Percentiles rank a stretch among this genome's conserved stretches.
These are phyloP conservation scores for Nomada ruficornis DNA, from an alignment of 2,888 invertebrate species.

Conservation along the genomic window DNA sequence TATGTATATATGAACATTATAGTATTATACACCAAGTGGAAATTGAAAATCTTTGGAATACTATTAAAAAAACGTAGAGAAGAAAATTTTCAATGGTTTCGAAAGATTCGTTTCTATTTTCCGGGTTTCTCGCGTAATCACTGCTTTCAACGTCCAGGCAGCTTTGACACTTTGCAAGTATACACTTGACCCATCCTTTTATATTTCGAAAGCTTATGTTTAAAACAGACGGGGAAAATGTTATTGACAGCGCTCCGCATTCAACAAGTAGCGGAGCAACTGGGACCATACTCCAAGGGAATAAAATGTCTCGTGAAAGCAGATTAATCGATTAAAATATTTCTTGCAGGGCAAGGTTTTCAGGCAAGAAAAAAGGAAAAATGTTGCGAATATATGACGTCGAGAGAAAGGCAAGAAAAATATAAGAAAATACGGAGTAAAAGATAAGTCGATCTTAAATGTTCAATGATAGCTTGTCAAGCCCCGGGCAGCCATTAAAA, in stretches of 20 bases:
- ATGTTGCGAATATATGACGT: neutral
- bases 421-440: neutral
- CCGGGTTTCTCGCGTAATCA: neutral
- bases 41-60: no score
- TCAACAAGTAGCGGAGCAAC: conserved; percentile 23
- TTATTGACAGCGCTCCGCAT: conserved; percentile 6
- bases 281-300: neutral
- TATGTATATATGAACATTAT: no score
- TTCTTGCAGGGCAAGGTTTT: neutral
- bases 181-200: neutral
- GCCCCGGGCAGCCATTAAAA: no score
- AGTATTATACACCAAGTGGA: no score
- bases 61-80: no score
- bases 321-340: neutral
- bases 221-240: neutral
- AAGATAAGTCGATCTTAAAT: no score
- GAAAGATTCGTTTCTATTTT: no score
- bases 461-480: no score
- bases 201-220: conserved; percentile 8
- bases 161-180: neutral
- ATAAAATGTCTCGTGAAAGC: conserved; percentile 1
- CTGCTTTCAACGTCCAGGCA: neutral
- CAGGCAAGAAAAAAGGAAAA: neutral
- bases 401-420: neutral
- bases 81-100: no score